Percentiles rank a stretch among this genome's conserved stretches.
Evolutionary conservation across 2,797 vertebrate species (phyloP).

Genomic region (Muraenolepis orangiensis): DNA sequence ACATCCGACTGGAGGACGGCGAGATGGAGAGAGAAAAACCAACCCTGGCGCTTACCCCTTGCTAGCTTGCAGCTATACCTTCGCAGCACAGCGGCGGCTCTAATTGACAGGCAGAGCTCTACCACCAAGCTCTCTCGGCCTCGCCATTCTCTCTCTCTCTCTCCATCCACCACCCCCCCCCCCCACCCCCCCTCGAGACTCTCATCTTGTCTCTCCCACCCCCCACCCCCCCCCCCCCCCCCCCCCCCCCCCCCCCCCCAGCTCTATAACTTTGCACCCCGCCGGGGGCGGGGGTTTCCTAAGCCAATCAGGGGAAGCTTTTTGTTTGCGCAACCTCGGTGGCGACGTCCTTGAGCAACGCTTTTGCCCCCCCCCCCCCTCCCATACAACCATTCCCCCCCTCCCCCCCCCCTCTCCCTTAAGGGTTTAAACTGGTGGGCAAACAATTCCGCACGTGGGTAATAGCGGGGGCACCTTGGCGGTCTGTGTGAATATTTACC

Average conservation of each 20-base stretch:
- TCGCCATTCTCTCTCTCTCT: too few species aligned
- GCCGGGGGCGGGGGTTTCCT: slow-evolving; percentile 53
- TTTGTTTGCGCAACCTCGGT: slow-evolving; percentile 74
- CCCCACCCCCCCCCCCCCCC: neutral
- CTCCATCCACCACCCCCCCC: neutral
- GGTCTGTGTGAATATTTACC: slow-evolving; percentile 79
- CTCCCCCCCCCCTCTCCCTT: neutral
- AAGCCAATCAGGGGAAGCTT: slow-evolving; percentile 67
- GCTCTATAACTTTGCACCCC: slow-evolving; percentile 56
- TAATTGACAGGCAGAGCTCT: slow-evolving; percentile 67
- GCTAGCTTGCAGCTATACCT: slow-evolving; percentile 43
- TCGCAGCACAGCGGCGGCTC: slow-evolving; percentile 50
- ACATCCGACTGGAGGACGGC: slow-evolving; percentile 58
- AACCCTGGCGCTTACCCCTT: slow-evolving; percentile 39
- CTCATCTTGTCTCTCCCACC: too few species aligned
- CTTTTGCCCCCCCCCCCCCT: slow-evolving; percentile 64
- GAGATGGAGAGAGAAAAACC: slow-evolving; percentile 55
- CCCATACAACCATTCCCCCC: too few species aligned
- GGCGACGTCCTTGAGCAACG: slow-evolving; percentile 71
- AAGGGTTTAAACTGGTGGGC: slow-evolving; percentile 77
- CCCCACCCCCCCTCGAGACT: slow-evolving; percentile 6
- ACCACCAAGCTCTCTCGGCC: slow-evolving; percentile 13
- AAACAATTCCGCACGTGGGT: slow-evolving; percentile 70
- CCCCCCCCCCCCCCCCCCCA: slow-evolving; percentile 25
- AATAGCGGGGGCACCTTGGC: slow-evolving; percentile 72